phyloP scores from a whole-genome alignment of 2,797 vertebrate species.

The Eurystomus glaucurus region DNA sequence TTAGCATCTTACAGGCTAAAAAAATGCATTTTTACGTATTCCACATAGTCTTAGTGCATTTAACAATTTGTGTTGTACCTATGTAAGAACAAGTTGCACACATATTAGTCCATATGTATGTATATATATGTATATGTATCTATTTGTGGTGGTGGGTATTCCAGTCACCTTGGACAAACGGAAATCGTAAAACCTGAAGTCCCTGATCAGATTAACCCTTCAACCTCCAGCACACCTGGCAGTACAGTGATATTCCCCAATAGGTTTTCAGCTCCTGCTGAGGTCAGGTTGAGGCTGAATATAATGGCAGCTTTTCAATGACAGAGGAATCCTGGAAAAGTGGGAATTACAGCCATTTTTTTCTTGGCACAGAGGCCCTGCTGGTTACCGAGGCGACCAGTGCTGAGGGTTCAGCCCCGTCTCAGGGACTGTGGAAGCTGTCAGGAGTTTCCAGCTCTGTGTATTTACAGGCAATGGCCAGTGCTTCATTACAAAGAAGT shows the following conservation, averaged over 20 bases:
- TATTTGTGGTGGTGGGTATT: background rate
- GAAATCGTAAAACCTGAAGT: background rate
- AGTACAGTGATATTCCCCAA: background rate
- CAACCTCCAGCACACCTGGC: background rate
- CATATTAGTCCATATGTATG: rapidly evolving
- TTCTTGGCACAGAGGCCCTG: background rate
- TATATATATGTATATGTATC: background rate
- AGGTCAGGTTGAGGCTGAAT: background rate
- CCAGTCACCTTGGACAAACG: background rate
- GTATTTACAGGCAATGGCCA: background rate
- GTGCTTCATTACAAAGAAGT: background rate
- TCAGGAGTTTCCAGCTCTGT: constrained; percentile 11
- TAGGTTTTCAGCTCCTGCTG: background rate
- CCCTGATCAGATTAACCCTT: background rate
- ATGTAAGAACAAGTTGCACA: background rate
- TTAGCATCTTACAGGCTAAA: background rate
- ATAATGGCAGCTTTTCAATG: background rate
- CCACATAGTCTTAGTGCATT: background rate
- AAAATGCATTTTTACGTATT: background rate
- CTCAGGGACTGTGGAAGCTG: background rate
- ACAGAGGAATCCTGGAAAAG: background rate
- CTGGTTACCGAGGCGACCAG: constrained; percentile 18
- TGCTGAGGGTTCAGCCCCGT: constrained; percentile 10
- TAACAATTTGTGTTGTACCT: background rate
- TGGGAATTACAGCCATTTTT: background rate